Conservation (phyloP, 2,888 invertebrate genomes). For the Cyrtodaria siliqua region DNA sequence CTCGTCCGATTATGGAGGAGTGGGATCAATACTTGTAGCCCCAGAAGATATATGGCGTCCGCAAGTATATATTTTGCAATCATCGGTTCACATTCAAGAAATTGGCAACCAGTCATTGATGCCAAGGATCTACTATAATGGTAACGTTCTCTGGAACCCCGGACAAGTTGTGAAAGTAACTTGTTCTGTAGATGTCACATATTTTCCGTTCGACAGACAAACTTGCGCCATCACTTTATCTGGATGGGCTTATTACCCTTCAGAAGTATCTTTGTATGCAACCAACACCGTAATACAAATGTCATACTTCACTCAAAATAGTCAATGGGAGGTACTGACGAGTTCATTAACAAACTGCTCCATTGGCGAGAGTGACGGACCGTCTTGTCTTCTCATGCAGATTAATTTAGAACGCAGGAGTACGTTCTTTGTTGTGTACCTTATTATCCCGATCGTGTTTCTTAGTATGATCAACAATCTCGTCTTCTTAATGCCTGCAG, state of each 20-base stretch:
- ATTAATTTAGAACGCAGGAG: conserved; percentile 21
- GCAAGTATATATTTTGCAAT: conserved; percentile 17
- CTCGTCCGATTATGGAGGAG: conserved; percentile 13
- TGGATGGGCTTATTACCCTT: not conserved
- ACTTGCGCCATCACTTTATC: conserved; percentile 19
- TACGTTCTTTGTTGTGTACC: conserved; percentile 41
- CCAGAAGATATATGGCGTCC: conserved; percentile 42
- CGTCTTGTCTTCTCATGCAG: too few relatives aligned
- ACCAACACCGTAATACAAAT: not conserved
- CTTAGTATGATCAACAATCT: conserved; percentile 38
- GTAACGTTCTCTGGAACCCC: conserved; percentile 12
- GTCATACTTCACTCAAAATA: conserved; percentile 19
- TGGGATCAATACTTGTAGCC: conserved; percentile 6
- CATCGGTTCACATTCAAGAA: not conserved
- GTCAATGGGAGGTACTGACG: conserved; percentile 25
- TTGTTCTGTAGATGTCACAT: conserved; percentile 47
- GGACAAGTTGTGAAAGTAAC: conserved; percentile 21
- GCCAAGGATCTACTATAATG: conserved; percentile 19
- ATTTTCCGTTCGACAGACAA: conserved; percentile 51
- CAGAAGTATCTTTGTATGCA: conserved; percentile 3
- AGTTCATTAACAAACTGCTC: too few relatives aligned
- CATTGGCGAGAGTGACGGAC: too few relatives aligned
- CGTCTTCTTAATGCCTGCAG: conserved; percentile 49
- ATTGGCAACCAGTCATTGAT: conserved; percentile 16
- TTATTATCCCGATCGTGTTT: conserved; percentile 47